Base-by-base conservation (phyloP, 2,888 invertebrate genomes). In the Congeria kusceri region DNA sequence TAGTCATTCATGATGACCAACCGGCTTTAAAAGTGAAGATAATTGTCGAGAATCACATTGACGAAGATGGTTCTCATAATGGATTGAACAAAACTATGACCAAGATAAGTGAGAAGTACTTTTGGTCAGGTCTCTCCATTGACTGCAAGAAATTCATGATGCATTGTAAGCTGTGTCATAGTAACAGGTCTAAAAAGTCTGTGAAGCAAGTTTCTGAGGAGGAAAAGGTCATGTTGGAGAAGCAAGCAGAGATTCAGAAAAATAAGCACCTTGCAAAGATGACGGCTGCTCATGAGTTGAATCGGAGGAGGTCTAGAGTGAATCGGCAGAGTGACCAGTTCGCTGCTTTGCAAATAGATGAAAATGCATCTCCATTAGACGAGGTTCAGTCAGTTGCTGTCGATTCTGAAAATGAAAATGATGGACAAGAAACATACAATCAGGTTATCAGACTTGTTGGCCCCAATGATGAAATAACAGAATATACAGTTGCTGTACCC, bases 11-110 rank as follows among this genome's bases (percentile, higher is more conserved):
- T 58, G 80, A 80, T 70, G 76, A 80, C 58, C 68, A 68, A n/a
- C 80, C 80, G n/a, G 80, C 80, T 28, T 58, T 80, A 1, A 80
- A 80, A 46, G 80, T 80, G 9, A 80, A 80, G 39, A 61, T 76
- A 18, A 80, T 80, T 65, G 80, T 80, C 4, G 80, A 80, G 61
- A 76, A 72, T 58, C 80, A 80, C 49, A 65, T 80, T 44, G 80
- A 80, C 53, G 80, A 80, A 20, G 80, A 80, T 57, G 80, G 80
- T n/a, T 67, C 53, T 11, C 80, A 80, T 29, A 39, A 68, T 39
- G 80, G 80, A 7, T 57, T 80, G 3, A 80, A 80, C 69, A 61
- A 71, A 20, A 80, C 80, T 20, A 29, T 80, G 57, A 59, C 53
- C 7, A 80, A 46, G 49, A 67, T 80, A 13, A 56, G 62, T 28